Conservation (phyloP, 2,888 invertebrate species). For the Phaedon cochleariae region DNA sequence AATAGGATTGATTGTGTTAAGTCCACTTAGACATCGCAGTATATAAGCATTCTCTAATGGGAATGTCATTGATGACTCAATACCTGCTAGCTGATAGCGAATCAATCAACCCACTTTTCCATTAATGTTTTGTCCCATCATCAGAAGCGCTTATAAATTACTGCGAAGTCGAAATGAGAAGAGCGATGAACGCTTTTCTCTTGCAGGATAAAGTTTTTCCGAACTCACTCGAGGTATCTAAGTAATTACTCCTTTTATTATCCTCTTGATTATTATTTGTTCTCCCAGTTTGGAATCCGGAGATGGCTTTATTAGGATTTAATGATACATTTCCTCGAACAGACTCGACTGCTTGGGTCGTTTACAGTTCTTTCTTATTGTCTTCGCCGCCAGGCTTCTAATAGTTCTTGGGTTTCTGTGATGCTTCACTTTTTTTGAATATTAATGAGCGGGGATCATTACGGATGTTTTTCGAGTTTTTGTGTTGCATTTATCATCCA, state of each 20-base stretch:
- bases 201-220: slow-evolving; percentile 24
- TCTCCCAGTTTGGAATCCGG: slow-evolving; percentile 33
- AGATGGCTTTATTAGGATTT: slow-evolving; percentile 38
- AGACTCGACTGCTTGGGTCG: slow-evolving; percentile 11
- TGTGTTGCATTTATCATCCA: too few relatives aligned
- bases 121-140: neutral
- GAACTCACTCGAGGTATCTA: slow-evolving; percentile 41
- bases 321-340: slow-evolving; percentile 35
- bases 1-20: too few relatives aligned
- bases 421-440: neutral
- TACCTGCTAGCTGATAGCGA: neutral
- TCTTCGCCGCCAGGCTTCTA: neutral
- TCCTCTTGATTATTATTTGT: slow-evolving; percentile 46
- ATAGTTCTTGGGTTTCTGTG: neutral
- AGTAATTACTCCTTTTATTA: slow-evolving; percentile 46
- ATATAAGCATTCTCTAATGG: neutral
- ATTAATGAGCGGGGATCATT: neutral
- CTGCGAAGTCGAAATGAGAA: neutral
- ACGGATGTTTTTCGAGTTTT: too few relatives aligned
- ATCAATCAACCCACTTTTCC: neutral
- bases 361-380: neutral
- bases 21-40: too few relatives aligned
- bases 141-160: neutral
- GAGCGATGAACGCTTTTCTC: neutral
- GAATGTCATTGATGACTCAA: neutral